Base-by-base conservation (phyloP, 1,140 invertebrate genomes). In the Pectinophora gossypiella region DNA sequence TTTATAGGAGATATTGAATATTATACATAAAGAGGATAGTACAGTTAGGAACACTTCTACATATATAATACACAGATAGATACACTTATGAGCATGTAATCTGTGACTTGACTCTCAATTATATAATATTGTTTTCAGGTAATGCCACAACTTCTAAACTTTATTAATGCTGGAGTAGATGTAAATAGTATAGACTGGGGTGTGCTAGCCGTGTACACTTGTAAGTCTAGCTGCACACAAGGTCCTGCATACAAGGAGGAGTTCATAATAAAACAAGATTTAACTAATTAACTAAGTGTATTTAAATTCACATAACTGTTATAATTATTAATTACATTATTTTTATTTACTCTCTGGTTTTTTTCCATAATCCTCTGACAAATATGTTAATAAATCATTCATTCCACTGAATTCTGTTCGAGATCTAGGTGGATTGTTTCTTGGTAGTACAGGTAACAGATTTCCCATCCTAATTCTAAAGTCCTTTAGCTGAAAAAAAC, bases 241-340 rank as follows among this genome's bases (percentile, higher is more conserved):
- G 89, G 89, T 32, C 85, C 88, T 46, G 86, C 84, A 19, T 96
- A 96, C 75, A 91, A 91, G 56, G 85, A 90, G 64, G 97, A 98
- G 89, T 94, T 92, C 88, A 63, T 96, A 51, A 95, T 95, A 89
- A 98, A 97, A 88, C 97, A 98, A 89, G 96, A 98, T 88, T 94
- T 88, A 59, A 70, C 52, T 59, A 76, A 68, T 47, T 75, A 70
- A 73, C 36, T 59, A 48, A n/a, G n/a, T n/a, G n/a, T n/a, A n/a
- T n/a, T n/a, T n/a, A n/a, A n/a, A n/a, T n/a, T n/a, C n/a, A n/a
- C n/a, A n/a, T n/a, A n/a, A n/a, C n/a, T n/a, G n/a, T n/a, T n/a
- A n/a, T n/a, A 27, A 27, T 27, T 27, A 27, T 27, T 27, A 6
- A 6, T 6, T 12, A 27, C 36, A 53, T 53, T 63, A 58, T 61